Base-by-base conservation (phyloP, 2,888 invertebrate genomes). In the Argyresthia albistria region DNA sequence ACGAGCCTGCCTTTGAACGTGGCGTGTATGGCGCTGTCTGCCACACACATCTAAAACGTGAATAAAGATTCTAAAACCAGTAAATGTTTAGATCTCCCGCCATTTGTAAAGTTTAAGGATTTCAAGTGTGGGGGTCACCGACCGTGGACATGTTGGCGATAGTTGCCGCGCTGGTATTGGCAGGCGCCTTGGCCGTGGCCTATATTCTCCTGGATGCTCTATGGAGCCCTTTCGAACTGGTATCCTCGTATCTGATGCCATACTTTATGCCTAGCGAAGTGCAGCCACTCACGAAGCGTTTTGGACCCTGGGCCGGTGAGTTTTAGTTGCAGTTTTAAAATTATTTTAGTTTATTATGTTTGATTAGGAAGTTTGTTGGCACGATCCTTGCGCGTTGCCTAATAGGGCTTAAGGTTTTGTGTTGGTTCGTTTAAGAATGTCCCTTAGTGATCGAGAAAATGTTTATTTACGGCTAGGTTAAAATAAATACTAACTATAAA, bases 251-350 rank as follows among this genome's bases (percentile, higher is more conserved):
- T 64, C 70, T 94, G 67, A 89, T 90, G 69, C 93, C 93, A 16
- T 91, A 89, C 61, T 91, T 93, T 65, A 80, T 91, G 58, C 90
- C 92, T 0, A 70, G 90, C 52, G 89, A 91, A 66, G 91, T 90
- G 58, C 82, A 88, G 60, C 79, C 88, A 11, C 72, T 93, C 53
- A 67, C 82, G 42, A 90, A 91, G 67, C 92, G 90, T 70, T 96
- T 91, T 73, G 97, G 97, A 64, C 87, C 91, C 56, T 97, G 97
- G 96, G 96, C 96, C 70, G 93, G 96, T 96, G 74, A 91, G 91
- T 84, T 42, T 43, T 39, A 39, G 16, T 25, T 46, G 37, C 14
- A 7, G 15, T 15, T 51, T 51, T 45, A 11, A 47, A 47, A n/a
- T 6, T 25, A 25, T 25, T 25, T 25, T 25, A 4, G 25, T 25